Conservation (phyloP, 2,888 invertebrate species). For the Cephonodes hylas region DNA sequence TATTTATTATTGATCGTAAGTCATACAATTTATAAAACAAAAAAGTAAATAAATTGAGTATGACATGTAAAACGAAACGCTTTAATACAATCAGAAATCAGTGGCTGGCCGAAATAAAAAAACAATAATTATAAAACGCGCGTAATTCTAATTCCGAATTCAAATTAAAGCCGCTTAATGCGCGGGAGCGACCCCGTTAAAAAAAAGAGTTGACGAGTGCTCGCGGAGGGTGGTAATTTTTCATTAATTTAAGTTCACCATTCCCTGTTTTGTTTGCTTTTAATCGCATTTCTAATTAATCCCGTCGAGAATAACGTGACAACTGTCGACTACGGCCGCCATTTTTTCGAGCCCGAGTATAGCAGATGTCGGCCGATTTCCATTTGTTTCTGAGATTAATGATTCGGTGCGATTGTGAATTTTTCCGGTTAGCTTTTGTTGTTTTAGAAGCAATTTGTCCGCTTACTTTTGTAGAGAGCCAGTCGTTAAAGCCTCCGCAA, state of each 20-base stretch:
- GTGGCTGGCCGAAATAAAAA: slow-evolving; percentile 67
- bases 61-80: background rate
- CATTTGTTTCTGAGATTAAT: slow-evolving; percentile 82
- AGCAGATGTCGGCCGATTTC: slow-evolving; percentile 81
- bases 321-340: slow-evolving; percentile 80
- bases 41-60: background rate
- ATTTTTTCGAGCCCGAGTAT: slow-evolving; percentile 74
- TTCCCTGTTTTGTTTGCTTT: slow-evolving; percentile 82
- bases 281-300: slow-evolving; percentile 82
- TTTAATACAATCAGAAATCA: slow-evolving; percentile 66
- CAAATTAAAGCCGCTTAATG: slow-evolving; percentile 82
- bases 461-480: slow-evolving; percentile 77
- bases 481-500: slow-evolving; percentile 75
- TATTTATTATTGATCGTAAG: background rate
- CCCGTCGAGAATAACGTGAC: slow-evolving; percentile 82
- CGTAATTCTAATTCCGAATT: slow-evolving; percentile 82
- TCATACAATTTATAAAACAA: background rate
- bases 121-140: slow-evolving; percentile 81
- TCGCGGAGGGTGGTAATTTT: slow-evolving; percentile 81
- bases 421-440: slow-evolving; percentile 81
- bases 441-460: slow-evolving; percentile 82
- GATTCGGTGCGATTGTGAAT: slow-evolving; percentile 81
- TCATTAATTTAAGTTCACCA: slow-evolving; percentile 82
- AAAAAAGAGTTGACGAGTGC: slow-evolving; percentile 81
- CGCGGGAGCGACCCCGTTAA: slow-evolving; percentile 79